These are phyloP conservation scores for Tigriopus californicus DNA, from an alignment of 2,888 invertebrate genomes.

Conservation along the genomic window DNA sequence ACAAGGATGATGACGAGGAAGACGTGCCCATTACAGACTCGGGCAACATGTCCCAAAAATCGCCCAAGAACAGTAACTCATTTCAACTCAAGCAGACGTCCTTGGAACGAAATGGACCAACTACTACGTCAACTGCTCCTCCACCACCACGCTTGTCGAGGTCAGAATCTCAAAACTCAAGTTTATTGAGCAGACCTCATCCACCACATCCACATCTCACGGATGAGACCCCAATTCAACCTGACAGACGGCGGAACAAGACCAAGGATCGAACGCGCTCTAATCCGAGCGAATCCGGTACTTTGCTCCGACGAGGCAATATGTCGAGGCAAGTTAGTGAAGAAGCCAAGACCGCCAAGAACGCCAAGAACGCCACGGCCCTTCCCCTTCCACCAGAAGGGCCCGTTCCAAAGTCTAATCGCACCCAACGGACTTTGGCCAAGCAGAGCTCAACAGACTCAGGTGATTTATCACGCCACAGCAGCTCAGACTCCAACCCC, in stretches of 20 bases:
- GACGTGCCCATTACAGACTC: neutral
- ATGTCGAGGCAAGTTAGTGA: too few species aligned
- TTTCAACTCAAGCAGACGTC: too few species aligned
- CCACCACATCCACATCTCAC: too few species aligned
- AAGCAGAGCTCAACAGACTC: slow-evolving; percentile 10
- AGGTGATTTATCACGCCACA: neutral
- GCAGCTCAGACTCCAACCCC: neutral
- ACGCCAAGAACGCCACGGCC: too few species aligned
- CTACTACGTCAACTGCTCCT: neutral
- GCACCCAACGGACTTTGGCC: neutral
- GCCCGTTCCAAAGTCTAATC: too few species aligned
- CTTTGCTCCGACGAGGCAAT: too few species aligned
- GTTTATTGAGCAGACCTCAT: neutral
- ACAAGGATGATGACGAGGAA: neutral
- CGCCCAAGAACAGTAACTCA: neutral
- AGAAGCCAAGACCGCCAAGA: too few species aligned
- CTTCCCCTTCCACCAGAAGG: too few species aligned
- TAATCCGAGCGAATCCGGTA: too few species aligned
- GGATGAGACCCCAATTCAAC: too few species aligned
- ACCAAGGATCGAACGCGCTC: too few species aligned
- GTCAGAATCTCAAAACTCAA: neutral
- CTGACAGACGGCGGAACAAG: too few species aligned
- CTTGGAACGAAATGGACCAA: neutral
- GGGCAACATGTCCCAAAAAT: neutral
- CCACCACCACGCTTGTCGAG: neutral